Base-by-base conservation (phyloP, 2,888 invertebrate species). In the Ormyrus labotus region DNA sequence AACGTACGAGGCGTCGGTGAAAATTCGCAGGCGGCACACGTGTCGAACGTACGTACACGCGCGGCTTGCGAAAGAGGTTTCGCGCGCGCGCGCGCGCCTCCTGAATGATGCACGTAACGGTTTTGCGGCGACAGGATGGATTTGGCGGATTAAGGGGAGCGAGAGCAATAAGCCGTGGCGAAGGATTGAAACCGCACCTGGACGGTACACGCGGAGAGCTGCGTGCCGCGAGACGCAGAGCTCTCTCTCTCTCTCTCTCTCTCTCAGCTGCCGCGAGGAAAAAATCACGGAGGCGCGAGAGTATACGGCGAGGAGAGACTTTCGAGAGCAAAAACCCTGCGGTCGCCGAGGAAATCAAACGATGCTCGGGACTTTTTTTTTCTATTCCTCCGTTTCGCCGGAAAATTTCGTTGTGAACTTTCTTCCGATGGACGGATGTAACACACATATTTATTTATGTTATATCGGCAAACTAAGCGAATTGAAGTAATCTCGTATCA, bases 61-160 rank as follows among this genome's bases (percentile, higher is more conserved):
- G 55, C 50, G 55, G 13, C 55, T 73, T 65, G 74, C 74, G 57
- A 74, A 34, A 74, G 47, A 65, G 65, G 65, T 74, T 74, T 74
- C 65, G 73, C 53, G 13, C 13, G 73, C 53, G 73, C 53, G 57
- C 75, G 67, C 75, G 64, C 65, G 69, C 48, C 71, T 60, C 58
- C 13, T 67, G 75, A 65, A 63, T 60, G 72, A 73, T 80, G 80
- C 71, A 72, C 60, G 60, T 81, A 81, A 78, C 75, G 80, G 75
- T 82, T 72, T 11, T 82, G 75, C 63, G 64, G 78, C 69, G 82
- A 77, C 82, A 74, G 74, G 58, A 74, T 74, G 74, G 74, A 74
- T 74, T 58, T 50, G 74, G 34, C 65, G 74, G 74, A 74, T 74
- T 74, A 74, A 74, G 65, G 57, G 57, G 57, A 19, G 7, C 19